Evolutionary conservation across 2,797 vertebrate species (phyloP), one percentile per base, ranked within the genome.

Genomic region (Crocidura indochinensis): DNA sequence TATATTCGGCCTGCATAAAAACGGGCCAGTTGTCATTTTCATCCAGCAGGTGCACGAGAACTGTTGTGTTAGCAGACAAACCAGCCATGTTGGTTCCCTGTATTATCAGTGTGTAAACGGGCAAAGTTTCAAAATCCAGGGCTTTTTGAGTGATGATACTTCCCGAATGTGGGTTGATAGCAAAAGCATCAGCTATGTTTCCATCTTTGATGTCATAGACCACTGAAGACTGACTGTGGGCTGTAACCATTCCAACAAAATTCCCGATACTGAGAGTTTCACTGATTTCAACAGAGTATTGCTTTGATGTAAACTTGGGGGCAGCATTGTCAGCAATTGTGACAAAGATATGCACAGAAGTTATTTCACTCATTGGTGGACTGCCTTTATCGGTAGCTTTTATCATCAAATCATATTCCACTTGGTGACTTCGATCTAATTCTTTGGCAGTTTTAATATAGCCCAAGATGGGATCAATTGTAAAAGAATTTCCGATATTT

Each of bases 1-100:
- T 98, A 88, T 99, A 99, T 94, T 99, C 98, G 15, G 96, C 97
- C 71, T 98, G 98, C 86, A 97, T 95, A 76, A 99, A 99, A 77
- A 98, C 0, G 0, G 99, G 99, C 9, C 96, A 76, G 19, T 99
- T 99, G 97, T 99, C 99, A 82, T 99, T 99, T 96, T 99, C 99
- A 80, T 99, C 99, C 91, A 97, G 99, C 2, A 99, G 96, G 83
- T 99, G 99, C 84, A 99, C 97, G 1, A 98, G 12, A 76, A 99
- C 97, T 0, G 99, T 99, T 11, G 98, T 74, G 14, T 99, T 99
- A 81, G 98, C 98, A 46, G 99, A 98, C 87, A 99, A 96, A 46
- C 99, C 99, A 2, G 99, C 99, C 99, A 99, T 99, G 97, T 99
- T 99, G 56, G 99, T 99, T 84, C 98, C 99, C 97, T 99, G 99